Evolutionary conservation across 2,113 vertebrate genomes (phyloP).

Genomic region (Nothobranchius kuhntae): DNA sequence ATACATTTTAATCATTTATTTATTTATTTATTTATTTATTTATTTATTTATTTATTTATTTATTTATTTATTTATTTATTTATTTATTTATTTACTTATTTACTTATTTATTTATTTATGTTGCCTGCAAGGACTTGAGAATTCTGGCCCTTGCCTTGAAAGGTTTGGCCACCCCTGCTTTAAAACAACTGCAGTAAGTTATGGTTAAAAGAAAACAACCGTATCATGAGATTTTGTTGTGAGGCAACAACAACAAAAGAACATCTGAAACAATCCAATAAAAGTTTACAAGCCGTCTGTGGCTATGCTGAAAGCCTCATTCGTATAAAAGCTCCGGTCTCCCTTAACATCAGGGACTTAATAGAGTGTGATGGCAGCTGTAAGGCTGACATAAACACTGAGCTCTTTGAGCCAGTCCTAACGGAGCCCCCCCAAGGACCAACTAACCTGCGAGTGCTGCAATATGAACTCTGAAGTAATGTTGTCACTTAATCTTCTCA

Average conservation of each 20-base stretch:
- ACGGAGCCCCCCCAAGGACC: conserved; percentile 26
- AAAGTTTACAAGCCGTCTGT: conserved; percentile 17
- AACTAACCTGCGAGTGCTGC: conserved; percentile 37
- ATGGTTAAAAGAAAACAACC: too few relatives aligned
- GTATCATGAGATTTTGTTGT: too few relatives aligned
- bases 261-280: conserved; percentile 1
- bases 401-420: conserved; percentile 28
- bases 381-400: conserved; percentile 50
- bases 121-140: too few relatives aligned
- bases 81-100: too few relatives aligned
- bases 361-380: conserved; percentile 52
- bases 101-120: too few relatives aligned
- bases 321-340: conserved; percentile 23
- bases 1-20: too few relatives aligned
- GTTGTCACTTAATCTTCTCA: conserved; percentile 5
- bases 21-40: too few relatives aligned
- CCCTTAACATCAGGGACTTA: conserved; percentile 35
- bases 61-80: too few relatives aligned
- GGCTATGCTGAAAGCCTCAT: conserved; percentile 22
- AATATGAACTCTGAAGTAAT: conserved; percentile 43
- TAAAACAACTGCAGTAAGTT: conserved; percentile 2
- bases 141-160: background rate
- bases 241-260: too few relatives aligned
- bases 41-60: too few relatives aligned
- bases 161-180: conserved; percentile 27